Evolutionary conservation across 1,140 invertebrate genomes (phyloP).

Genomic region (Mercenaria mercenaria): DNA sequence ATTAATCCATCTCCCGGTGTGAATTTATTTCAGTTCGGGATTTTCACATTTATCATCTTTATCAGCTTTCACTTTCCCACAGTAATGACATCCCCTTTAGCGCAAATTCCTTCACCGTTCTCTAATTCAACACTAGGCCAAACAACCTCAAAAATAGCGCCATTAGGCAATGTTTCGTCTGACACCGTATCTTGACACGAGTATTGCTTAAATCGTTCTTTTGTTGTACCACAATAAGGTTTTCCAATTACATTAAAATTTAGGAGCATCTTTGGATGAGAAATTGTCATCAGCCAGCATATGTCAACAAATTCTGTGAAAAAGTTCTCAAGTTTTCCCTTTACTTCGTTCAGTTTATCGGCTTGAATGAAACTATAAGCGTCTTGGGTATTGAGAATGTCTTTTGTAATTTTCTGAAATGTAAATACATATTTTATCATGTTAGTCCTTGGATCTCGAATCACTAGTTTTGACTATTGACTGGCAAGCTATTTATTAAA

Average conservation of each 20-base stretch:
- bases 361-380: background rate
- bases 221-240: background rate
- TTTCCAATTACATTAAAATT: background rate
- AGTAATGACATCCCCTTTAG: slow-evolving; percentile 5
- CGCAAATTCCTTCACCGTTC: background rate
- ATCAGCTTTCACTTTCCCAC: background rate
- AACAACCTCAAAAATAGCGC: background rate
- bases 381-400: background rate
- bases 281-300: slow-evolving; percentile 28
- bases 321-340: background rate
- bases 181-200: background rate
- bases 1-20: too few species aligned
- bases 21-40: too few species aligned
- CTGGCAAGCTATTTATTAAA: background rate
- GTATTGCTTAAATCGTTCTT: background rate
- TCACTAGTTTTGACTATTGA: background rate
- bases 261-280: background rate
- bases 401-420: background rate
- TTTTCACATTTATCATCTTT: too few species aligned
- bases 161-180: background rate
- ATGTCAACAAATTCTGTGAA: background rate
- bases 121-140: slow-evolving; percentile 10
- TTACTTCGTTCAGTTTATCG: background rate
- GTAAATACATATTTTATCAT: background rate
- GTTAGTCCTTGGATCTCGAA: background rate